A percentile compares a stretch with the other conserved stretches of the same genome.
phyloP scores from a whole-genome alignment of 2,113 vertebrate genomes.

The Thunnus maccoyii region DNA sequence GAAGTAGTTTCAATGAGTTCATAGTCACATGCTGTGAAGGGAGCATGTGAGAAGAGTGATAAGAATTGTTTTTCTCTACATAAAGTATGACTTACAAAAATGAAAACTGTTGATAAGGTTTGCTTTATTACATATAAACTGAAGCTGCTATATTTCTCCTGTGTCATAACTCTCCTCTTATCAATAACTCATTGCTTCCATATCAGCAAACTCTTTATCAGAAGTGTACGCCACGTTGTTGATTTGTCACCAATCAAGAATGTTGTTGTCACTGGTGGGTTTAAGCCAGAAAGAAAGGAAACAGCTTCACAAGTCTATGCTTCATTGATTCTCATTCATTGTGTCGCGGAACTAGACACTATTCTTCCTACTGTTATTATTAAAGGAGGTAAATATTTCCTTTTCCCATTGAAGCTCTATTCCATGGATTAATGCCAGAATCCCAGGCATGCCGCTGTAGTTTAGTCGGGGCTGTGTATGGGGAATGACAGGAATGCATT shows the following conservation, averaged over 20 bases:
- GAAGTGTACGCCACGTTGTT: conserved; percentile 1
- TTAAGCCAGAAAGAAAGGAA: conserved; percentile 42
- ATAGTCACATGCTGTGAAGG: not conserved
- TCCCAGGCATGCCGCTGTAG: conserved; percentile 56
- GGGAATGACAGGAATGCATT: conserved; percentile 79
- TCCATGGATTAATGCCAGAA: conserved; percentile 74
- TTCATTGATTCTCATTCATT: conserved; percentile 37
- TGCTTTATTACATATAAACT: not conserved
- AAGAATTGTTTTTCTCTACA: conserved; percentile 1
- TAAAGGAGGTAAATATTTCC: conserved; percentile 74
- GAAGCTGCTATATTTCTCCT: not conserved
- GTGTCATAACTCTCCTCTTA: not conserved
- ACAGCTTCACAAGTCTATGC: conserved; percentile 2
- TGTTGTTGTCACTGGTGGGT: conserved; percentile 37
- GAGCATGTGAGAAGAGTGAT: not conserved
- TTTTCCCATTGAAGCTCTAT: conserved; percentile 71
- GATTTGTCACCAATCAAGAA: conserved; percentile 29
- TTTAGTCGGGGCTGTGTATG: conserved; percentile 54
- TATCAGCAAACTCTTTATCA: conserved; percentile 20
- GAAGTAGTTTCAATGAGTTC: not conserved
- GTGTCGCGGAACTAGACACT: conserved; percentile 11
- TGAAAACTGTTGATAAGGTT: conserved; percentile 7
- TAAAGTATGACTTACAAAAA: not conserved
- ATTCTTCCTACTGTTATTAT: conserved; percentile 59
- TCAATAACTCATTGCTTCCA: conserved; percentile 1